Percentiles rank a stretch among this genome's conserved stretches.
Evolutionary conservation across 2,888 invertebrate species (phyloP).

Genomic region (Cacoxenus indagator): DNA sequence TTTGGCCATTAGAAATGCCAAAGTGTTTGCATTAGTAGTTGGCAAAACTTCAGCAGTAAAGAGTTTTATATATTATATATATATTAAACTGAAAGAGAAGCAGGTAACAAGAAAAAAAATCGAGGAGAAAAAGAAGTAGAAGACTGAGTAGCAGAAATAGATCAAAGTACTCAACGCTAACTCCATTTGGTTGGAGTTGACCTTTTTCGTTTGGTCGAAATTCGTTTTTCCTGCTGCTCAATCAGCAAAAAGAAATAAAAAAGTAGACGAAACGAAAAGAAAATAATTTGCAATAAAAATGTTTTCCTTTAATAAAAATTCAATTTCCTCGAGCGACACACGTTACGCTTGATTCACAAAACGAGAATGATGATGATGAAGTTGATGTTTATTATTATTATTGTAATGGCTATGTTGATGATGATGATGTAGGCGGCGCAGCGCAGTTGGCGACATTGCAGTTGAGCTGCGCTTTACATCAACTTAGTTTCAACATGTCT

Average conservation of each 20-base stretch:
- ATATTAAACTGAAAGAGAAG: not conserved
- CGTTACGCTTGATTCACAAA: slow-evolving; percentile 43
- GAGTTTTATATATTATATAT: no score
- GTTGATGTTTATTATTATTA: not conserved
- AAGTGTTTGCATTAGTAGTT: slow-evolving; percentile 36
- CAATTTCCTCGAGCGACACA: slow-evolving; percentile 65
- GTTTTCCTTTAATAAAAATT: slow-evolving; percentile 67
- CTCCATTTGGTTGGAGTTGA: not conserved
- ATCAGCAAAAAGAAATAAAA: slow-evolving; percentile 25
- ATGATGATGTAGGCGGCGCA: slow-evolving; percentile 24
- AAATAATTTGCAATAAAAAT: slow-evolving; percentile 65
- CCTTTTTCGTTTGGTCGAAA: no score
- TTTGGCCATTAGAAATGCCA: not conserved
- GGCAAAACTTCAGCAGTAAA: not conserved
- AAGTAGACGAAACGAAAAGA: slow-evolving; percentile 40
- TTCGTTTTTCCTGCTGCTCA: not conserved
- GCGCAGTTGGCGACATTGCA: slow-evolving; percentile 44
- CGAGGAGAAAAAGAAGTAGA: no score
- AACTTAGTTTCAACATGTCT: slow-evolving; percentile 12
- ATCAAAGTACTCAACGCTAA: not conserved
- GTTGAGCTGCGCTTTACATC: slow-evolving; percentile 21
- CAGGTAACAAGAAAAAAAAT: not conserved
- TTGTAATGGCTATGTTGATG: not conserved
- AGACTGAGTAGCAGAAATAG: no score
- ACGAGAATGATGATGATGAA: slow-evolving; percentile 11